Conservation (phyloP, 2,113 vertebrate genomes). For the Prunella fulvescens region DNA sequence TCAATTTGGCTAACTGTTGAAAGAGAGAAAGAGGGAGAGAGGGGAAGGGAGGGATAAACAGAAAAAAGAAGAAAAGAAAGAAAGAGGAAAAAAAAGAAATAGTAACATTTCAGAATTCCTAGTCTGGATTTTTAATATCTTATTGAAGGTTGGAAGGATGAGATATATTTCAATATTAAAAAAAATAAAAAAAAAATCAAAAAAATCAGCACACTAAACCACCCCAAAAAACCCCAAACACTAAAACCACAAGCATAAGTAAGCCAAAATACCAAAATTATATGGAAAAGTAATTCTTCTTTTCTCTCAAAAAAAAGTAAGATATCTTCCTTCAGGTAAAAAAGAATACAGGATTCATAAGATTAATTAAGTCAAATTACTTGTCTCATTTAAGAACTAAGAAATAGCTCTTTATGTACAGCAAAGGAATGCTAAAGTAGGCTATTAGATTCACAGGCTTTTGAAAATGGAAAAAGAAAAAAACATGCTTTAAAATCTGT, state of each 20-base stretch:
- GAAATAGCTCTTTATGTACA: background rate
- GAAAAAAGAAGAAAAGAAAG: too few relatives aligned
- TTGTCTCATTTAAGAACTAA: background rate
- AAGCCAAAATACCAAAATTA: background rate
- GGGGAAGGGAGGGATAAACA: background rate
- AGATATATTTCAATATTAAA: background rate
- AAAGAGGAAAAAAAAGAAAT: background rate
- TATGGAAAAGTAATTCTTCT: background rate
- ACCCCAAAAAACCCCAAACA: fast-evolving
- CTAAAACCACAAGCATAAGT: background rate
- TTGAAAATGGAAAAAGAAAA: background rate
- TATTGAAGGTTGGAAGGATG: background rate
- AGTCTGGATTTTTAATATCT: background rate
- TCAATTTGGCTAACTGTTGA: background rate
- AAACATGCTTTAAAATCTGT: background rate
- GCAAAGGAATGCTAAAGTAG: background rate
- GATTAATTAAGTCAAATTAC: background rate
- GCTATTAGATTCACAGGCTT: background rate
- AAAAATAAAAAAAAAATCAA: background rate
- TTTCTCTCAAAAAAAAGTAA: background rate
- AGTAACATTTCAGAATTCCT: background rate
- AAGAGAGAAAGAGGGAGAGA: background rate
- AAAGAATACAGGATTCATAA: background rate
- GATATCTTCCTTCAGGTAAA: background rate
- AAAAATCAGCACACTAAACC: background rate